Evolutionary conservation across 2,797 vertebrate species (phyloP).

Genomic region (Poeciliopsis infans): DNA sequence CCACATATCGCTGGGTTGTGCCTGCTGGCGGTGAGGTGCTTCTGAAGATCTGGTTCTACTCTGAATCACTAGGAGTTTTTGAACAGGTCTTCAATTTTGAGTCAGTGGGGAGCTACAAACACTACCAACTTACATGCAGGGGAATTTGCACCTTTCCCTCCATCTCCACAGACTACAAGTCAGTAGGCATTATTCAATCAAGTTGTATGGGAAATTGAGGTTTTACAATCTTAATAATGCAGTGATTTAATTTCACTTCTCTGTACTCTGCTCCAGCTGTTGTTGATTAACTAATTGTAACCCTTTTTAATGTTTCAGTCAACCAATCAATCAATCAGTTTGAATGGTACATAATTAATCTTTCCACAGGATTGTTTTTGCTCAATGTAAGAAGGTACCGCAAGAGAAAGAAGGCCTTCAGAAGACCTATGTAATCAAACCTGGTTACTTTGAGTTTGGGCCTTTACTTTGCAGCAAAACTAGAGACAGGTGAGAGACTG

Average conservation of each 20-base stretch:
- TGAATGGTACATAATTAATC: neutral
- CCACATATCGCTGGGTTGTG: conserved; percentile 86
- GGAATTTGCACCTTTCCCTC: conserved; percentile 84
- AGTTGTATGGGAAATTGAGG: neutral
- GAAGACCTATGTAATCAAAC: conserved; percentile 83
- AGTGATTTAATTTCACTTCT: neutral
- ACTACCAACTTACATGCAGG: conserved; percentile 84
- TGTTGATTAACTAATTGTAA: neutral
- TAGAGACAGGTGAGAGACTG: conserved; percentile 84
- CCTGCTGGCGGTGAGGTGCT: conserved; percentile 79
- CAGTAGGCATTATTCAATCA: conserved; percentile 56
- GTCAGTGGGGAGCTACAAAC: conserved; percentile 80
- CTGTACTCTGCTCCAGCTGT: neutral
- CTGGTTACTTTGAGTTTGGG: conserved; percentile 88
- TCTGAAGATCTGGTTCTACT: conserved; percentile 84
- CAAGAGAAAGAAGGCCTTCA: conserved; percentile 71
- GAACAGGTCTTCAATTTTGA: conserved; percentile 88
- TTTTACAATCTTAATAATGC: neutral
- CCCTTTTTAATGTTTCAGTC: neutral
- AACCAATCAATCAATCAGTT: neutral
- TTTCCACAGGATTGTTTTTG: conserved; percentile 85
- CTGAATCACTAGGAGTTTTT: conserved; percentile 76
- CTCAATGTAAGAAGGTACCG: conserved; percentile 70
- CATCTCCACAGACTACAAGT: conserved; percentile 86
- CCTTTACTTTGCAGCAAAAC: conserved; percentile 91